A percentile compares a stretch with the other conserved stretches of the same genome.
These are phyloP conservation scores for Phalloptychus januarius DNA, from an alignment of 2,797 vertebrate species.

Conservation along the genomic window DNA sequence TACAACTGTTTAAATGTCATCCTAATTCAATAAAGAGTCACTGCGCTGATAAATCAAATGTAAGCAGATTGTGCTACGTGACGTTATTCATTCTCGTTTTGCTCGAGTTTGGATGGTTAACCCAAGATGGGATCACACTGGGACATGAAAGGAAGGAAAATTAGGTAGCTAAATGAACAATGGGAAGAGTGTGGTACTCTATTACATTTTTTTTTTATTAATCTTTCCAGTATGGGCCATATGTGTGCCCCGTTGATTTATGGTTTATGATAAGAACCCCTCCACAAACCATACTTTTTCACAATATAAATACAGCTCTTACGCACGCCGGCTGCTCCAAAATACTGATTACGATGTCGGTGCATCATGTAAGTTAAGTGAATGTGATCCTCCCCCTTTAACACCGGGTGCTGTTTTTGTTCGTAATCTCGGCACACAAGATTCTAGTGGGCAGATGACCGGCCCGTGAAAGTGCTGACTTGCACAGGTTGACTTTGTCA, in stretches of 20 bases:
- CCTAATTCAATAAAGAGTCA: slow-evolving; percentile 6
- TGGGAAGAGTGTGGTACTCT: slow-evolving; percentile 31
- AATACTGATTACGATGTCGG: slow-evolving; percentile 66
- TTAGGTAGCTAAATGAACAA: slow-evolving; percentile 30
- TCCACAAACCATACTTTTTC: slow-evolving; percentile 27
- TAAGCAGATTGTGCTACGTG: slow-evolving; percentile 25
- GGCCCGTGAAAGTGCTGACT: slow-evolving; percentile 48
- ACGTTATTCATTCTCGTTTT: slow-evolving; percentile 13
- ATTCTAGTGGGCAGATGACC: slow-evolving; percentile 25
- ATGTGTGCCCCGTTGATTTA: slow-evolving; percentile 36
- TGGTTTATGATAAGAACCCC: slow-evolving; percentile 30
- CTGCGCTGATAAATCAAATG: background rate
- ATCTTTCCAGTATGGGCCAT: slow-evolving; percentile 4
- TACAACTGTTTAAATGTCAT: background rate
- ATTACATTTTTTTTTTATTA: slow-evolving; percentile 21
- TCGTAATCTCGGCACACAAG: slow-evolving; percentile 19
- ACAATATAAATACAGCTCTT: slow-evolving; percentile 57
- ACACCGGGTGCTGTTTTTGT: background rate
- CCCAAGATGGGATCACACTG: slow-evolving; percentile 19
- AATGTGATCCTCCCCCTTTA: slow-evolving; percentile 27
- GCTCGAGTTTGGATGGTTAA: slow-evolving; percentile 47
- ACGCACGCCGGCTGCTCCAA: slow-evolving; percentile 55
- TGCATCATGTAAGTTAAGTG: slow-evolving; percentile 38
- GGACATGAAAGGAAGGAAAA: slow-evolving; percentile 42
- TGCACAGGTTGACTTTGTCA: slow-evolving; percentile 41